Base-by-base conservation (phyloP, 2,888 invertebrate genomes). In the Calliphora vomitoria region DNA sequence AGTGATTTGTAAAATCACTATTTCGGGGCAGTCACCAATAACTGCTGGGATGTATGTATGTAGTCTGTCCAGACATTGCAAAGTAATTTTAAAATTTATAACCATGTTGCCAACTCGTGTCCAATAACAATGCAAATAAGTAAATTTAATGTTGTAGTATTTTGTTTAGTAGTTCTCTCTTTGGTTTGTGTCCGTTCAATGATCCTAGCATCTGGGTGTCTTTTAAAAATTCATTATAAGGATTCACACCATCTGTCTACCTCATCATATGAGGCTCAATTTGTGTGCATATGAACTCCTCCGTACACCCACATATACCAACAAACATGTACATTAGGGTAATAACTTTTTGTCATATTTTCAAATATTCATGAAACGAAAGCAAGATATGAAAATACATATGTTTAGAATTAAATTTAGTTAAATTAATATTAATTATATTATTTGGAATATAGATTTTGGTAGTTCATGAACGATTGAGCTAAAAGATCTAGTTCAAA, bases 61-160 rank as follows among this genome's bases (percentile, higher is more conserved):
- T 15, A 64, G n/a, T 53, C 38, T 69, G 60, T 15, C 69, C 50
- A 71, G 50, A 62, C 41, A 69, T 31, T 55, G 8, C 25, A 25
- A 58, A 71, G 18, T 50, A 66, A 41, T 66, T 81, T 81, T 81
- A 38, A 81, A 72, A 81, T 81, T 64, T 74, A 82, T 82, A 41
- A 53, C 81, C 20, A 38, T 62, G 47, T 80, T 80, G 50, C 80
- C 64, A 68, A 79, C 58, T 72, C 44, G 55, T 66, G 68, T 50
- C 78, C 72, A 84, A 84, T 41, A 84, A 79, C 8, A 60, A 47
- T 58, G 31, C 55, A 69, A 78, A 78, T 68, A 58, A 68, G 55
- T 68, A 41, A 55, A 76, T 38, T 69, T 31, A 64, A 68, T 68
- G 53, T 15, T 41, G 31, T 31, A n/a, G 18, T 53, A 15, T 35